phyloP scores from a whole-genome alignment of 2,113 vertebrate species.

The Chitala chitala region DNA sequence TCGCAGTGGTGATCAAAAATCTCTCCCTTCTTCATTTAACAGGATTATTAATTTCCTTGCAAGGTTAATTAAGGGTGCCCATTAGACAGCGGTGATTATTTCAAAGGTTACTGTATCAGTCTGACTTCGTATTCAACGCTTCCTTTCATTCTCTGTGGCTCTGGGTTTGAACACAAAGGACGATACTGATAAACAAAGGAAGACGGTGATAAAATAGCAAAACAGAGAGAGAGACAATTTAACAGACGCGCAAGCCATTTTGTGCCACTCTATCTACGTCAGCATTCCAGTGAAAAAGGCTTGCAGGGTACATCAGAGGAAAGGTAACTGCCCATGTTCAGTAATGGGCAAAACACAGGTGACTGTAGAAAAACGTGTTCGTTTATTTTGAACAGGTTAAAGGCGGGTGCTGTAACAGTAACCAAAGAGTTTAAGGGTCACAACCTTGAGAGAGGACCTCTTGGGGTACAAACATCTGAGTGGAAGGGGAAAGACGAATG shows the following conservation, averaged over 20 bases:
- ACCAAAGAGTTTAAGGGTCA: no score
- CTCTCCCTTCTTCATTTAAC: conserved; percentile 72
- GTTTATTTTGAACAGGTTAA: neutral
- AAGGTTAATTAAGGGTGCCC: conserved; percentile 73
- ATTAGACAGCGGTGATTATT: conserved; percentile 67
- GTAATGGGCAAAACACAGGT: neutral
- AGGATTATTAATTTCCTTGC: conserved; percentile 68
- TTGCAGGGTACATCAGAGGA: neutral
- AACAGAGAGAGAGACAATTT: neutral
- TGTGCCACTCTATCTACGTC: neutral
- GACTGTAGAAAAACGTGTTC: neutral
- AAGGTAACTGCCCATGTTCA: neutral
- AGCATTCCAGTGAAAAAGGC: neutral
- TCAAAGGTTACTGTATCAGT: conserved; percentile 65
- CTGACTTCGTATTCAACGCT: conserved; percentile 21
- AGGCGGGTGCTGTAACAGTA: neutral
- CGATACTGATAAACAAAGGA: neutral
- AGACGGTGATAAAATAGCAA: neutral
- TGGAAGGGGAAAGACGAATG: no score
- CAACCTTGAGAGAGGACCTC: no score
- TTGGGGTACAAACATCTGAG: no score
- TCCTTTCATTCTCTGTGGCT: conserved; percentile 24
- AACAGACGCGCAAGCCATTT: neutral
- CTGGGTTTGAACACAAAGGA: conserved; percentile 13
- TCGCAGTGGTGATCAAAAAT: conserved; percentile 65